Evolutionary conservation across 2,113 vertebrate genomes (phyloP).

Genomic region (Phalacrocorax aristotelis): DNA sequence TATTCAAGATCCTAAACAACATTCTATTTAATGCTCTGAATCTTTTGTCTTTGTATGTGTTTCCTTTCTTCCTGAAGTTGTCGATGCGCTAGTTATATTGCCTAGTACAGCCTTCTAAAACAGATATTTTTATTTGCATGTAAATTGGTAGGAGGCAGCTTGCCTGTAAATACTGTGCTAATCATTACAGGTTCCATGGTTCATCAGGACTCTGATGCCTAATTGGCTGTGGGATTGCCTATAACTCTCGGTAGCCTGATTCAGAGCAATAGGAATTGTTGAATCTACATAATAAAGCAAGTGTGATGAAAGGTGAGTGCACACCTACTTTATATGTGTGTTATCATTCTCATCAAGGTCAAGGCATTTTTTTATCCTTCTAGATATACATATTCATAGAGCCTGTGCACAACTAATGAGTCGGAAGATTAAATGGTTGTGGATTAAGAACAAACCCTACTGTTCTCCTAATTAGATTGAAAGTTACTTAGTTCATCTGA

Average conservation of each 20-base stretch:
- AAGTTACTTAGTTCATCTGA: conserved; percentile 73
- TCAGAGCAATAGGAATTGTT: conserved; percentile 46
- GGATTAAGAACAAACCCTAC: conserved; percentile 70
- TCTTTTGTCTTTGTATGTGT: background rate
- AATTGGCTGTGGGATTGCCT: conserved; percentile 58
- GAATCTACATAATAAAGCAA: conserved; percentile 68
- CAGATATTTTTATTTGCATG: conserved; percentile 69
- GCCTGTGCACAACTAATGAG: conserved; percentile 68
- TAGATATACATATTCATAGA: conserved; percentile 76
- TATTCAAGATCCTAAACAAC: background rate
- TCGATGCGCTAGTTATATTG: background rate
- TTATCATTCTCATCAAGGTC: conserved; percentile 74
- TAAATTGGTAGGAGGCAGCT: conserved; percentile 63
- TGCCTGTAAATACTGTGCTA: conserved; percentile 67
- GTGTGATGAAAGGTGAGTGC: conserved; percentile 21
- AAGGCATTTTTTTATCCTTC: conserved; percentile 44
- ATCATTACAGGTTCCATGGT: conserved; percentile 62
- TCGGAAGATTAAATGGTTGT: conserved; percentile 71
- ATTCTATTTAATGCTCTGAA: background rate
- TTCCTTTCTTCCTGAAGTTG: background rate
- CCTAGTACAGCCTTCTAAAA: background rate
- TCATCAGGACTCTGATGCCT: conserved; percentile 66
- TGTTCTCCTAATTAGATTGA: conserved; percentile 71
- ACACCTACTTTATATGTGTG: conserved; percentile 49
- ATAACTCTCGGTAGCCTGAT: conserved; percentile 41